phyloP scores from a whole-genome alignment of 2,113 vertebrate genomes.

The Mormoops blainvillei region DNA sequence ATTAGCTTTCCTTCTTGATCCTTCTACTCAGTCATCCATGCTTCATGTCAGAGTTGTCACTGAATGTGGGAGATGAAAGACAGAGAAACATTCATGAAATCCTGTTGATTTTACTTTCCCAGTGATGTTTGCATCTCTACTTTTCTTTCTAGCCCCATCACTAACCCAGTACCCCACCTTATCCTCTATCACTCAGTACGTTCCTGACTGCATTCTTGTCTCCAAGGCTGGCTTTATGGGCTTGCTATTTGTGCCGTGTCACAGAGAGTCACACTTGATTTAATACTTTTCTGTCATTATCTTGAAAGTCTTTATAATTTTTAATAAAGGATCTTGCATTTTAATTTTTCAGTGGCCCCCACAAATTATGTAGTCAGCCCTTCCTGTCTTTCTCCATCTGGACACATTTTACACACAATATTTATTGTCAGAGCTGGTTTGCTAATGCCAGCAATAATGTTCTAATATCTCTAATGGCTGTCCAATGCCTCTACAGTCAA shows the following conservation, averaged over 20 bases:
- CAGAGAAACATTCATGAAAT: neutral
- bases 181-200: neutral
- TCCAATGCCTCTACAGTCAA: neutral
- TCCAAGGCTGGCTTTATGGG: neutral
- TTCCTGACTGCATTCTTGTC: neutral
- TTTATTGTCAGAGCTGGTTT: neutral
- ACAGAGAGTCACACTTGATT: neutral
- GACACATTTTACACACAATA: neutral
- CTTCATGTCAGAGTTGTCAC: neutral
- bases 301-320: neutral
- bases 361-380: neutral
- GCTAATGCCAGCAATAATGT: neutral
- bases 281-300: neutral
- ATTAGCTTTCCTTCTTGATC: neutral
- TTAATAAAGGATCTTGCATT: neutral
- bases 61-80: neutral
- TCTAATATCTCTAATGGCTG: neutral
- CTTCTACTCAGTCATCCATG: neutral
- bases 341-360: neutral
- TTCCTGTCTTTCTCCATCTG: neutral
- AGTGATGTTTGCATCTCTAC: neutral
- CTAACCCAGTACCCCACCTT: neutral
- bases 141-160: neutral
- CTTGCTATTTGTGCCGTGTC: neutral
- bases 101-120: neutral